Conservation (phyloP, 2,888 invertebrate species). For the Acanthosepion esculentum region DNA sequence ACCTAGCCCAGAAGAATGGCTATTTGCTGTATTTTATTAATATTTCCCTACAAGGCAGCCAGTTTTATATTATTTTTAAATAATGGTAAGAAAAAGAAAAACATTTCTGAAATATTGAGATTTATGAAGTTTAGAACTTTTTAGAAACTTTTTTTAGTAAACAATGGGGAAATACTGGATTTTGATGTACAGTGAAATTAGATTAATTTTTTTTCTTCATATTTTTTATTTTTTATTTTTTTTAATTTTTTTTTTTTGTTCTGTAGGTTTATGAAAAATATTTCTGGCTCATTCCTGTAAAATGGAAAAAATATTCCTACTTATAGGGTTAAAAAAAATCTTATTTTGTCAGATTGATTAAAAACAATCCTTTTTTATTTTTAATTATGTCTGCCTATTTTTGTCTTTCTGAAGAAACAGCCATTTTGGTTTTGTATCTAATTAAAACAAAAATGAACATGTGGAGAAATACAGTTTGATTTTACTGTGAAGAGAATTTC, state of each 20-base stretch:
- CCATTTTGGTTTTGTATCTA: too few relatives aligned
- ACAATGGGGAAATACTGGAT: not conserved
- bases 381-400: not conserved
- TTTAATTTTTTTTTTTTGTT: not conserved
- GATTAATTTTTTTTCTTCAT: not conserved
- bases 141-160: not conserved
- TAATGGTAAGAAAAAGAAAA: not conserved
- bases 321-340: not conserved
- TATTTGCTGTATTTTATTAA: not conserved
- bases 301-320: not conserved
- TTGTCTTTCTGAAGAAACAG: not conserved
- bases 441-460: not conserved
- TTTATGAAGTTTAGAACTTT: too few relatives aligned
- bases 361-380: not conserved
- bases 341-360: not conserved
- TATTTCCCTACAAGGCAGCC: slow-evolving; percentile 17
- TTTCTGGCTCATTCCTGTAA: not conserved
- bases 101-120: not conserved
- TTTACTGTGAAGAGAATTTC: not conserved
- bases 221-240: not conserved
- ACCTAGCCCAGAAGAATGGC: not conserved
- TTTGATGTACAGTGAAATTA: not conserved
- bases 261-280: slow-evolving; percentile 1
- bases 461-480: too few relatives aligned
- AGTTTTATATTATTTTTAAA: not conserved